phyloP scores from a whole-genome alignment of 1,140 invertebrate species.

The Myzus persicae region DNA sequence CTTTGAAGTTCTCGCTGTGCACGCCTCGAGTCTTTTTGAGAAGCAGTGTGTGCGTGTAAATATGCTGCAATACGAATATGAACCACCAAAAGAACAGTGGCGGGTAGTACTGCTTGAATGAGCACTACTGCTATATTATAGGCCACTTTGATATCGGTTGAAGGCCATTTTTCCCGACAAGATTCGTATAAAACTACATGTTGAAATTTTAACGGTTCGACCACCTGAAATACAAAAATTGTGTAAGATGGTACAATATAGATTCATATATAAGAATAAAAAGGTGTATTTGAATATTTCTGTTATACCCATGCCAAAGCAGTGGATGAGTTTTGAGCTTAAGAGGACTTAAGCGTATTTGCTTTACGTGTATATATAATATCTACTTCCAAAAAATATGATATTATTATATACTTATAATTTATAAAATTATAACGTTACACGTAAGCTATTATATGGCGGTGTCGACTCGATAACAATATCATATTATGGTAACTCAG shows the following conservation, averaged over 20 bases:
- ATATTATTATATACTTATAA: too few species aligned
- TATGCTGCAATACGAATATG: slow-evolving; percentile 68
- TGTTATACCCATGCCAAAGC: background rate
- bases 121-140: slow-evolving; percentile 68
- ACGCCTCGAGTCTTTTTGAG: slow-evolving; percentile 63
- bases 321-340: background rate
- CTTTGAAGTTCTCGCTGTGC: slow-evolving; percentile 65
- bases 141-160: slow-evolving; percentile 64
- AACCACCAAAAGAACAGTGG: slow-evolving; percentile 67
- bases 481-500: background rate
- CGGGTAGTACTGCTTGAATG: slow-evolving; percentile 69
- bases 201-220: slow-evolving; percentile 64
- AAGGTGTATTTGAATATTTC: background rate
- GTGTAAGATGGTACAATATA: background rate
- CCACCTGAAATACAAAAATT: slow-evolving; percentile 61
- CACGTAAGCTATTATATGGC: too few species aligned
- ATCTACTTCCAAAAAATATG: background rate
- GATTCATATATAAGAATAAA: background rate
- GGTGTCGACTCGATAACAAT: background rate
- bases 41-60: slow-evolving; percentile 63
- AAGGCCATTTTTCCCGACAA: slow-evolving; percentile 67
- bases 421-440: background rate
- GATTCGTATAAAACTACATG: slow-evolving; percentile 64
- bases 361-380: background rate
- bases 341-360: background rate